Percentiles rank a stretch among this genome's conserved stretches.
These are phyloP conservation scores for Sinocyclocheilus rhinocerous DNA, from an alignment of 2,113 vertebrate genomes.

Conservation along the genomic window DNA sequence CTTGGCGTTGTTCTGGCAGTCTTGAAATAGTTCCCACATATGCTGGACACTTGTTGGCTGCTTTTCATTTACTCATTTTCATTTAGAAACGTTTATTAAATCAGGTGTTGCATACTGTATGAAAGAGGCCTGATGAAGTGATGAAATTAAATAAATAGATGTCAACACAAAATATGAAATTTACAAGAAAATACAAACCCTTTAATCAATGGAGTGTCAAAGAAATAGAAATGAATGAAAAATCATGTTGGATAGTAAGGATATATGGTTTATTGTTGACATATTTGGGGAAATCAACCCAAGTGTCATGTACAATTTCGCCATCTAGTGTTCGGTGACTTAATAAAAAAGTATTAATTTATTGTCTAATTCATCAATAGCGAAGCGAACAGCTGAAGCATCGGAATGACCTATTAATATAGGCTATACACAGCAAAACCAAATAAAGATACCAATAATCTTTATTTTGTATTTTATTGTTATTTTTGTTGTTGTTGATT, in stretches of 20 bases:
- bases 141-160: background rate
- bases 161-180: background rate
- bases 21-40: background rate
- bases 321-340: slow-evolving; percentile 12
- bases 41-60: background rate
- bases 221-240: background rate
- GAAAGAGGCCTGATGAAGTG: background rate
- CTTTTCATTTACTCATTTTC: background rate
- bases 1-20: background rate
- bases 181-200: background rate
- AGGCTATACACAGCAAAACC: background rate
- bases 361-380: background rate
- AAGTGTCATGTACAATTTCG: background rate
- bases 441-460: background rate
- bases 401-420: background rate
- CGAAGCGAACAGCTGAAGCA: background rate
- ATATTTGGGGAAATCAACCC: background rate
- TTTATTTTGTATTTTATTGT: background rate
- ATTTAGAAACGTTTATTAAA: background rate
- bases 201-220: background rate
- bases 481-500: too few relatives aligned
- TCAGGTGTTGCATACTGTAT: background rate
- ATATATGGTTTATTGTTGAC: background rate
- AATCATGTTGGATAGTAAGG: background rate
- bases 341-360: background rate